Percentiles rank a stretch among this genome's conserved stretches.
Conservation (phyloP, 2,113 vertebrate species). For the Uria lomvia region DNA sequence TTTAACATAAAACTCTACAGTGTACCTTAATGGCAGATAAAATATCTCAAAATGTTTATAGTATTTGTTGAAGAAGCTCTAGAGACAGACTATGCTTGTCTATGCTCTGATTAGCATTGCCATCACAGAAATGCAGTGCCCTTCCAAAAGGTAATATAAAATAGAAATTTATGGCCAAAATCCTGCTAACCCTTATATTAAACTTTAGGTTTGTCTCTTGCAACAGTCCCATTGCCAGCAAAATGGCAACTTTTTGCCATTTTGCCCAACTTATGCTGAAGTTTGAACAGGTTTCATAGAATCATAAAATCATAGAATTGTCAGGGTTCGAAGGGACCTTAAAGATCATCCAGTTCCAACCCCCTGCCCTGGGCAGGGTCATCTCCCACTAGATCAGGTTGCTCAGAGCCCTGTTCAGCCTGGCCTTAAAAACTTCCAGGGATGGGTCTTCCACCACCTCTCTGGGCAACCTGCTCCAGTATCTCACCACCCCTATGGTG, state of each 20-base stretch:
- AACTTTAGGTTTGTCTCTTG: neutral
- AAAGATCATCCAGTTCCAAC: too few relatives aligned
- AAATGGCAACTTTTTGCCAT: neutral
- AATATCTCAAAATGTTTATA: neutral
- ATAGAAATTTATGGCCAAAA: neutral
- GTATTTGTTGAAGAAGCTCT: neutral
- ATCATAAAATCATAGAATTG: too few relatives aligned
- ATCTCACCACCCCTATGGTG: too few relatives aligned
- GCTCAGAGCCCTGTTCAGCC: too few relatives aligned
- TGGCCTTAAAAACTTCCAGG: too few relatives aligned
- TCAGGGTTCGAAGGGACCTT: too few relatives aligned
- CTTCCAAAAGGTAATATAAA: neutral
- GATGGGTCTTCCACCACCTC: too few relatives aligned
- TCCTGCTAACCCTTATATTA: neutral
- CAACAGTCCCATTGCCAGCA: neutral
- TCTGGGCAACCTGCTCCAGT: too few relatives aligned
- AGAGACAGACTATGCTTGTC: neutral
- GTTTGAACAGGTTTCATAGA: neutral
- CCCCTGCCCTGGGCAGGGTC: too few relatives aligned
- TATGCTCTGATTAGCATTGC: neutral
- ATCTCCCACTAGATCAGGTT: too few relatives aligned
- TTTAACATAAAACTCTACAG: neutral
- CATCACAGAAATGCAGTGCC: neutral
- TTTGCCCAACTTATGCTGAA: neutral
- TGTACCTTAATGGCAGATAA: neutral